Conservation (phyloP, 1,140 invertebrate species). For the Halyomorpha halys region DNA sequence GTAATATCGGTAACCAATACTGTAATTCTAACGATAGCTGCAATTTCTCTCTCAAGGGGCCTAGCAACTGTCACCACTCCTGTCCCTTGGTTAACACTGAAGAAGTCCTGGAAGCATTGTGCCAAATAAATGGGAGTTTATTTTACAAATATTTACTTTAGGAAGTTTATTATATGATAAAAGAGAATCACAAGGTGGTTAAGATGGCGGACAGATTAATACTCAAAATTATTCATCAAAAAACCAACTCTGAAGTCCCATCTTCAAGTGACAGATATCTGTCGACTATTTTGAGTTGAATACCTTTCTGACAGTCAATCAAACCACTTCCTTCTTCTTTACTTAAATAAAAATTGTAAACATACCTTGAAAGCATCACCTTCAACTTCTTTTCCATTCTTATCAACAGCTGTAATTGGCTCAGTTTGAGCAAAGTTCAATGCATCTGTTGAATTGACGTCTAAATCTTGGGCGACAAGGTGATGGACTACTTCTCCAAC, state of each 20-base stretch:
- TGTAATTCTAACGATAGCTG: constrained; percentile 62
- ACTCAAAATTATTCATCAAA: too few species aligned
- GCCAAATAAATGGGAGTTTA: too few species aligned
- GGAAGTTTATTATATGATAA: too few species aligned
- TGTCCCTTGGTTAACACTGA: constrained; percentile 52
- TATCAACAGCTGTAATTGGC: constrained; percentile 64
- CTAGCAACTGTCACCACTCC: constrained; percentile 62
- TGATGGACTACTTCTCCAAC: constrained; percentile 61
- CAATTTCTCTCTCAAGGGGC: constrained; percentile 53
- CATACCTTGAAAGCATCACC: constrained; percentile 38
- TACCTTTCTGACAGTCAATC: too few species aligned
- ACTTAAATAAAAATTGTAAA: too few species aligned
- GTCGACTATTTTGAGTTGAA: too few species aligned
- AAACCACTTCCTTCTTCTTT: too few species aligned
- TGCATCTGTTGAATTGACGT: constrained; percentile 55
- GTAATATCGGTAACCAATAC: constrained; percentile 70
- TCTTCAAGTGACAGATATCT: too few species aligned
- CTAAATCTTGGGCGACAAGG: constrained; percentile 68
- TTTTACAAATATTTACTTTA: too few species aligned
- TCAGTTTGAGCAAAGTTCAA: constrained; percentile 61
- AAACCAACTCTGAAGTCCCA: too few species aligned
- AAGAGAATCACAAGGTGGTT: too few species aligned
- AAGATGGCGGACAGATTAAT: too few species aligned
- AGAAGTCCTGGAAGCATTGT: constrained; percentile 52
- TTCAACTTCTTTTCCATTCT: constrained; percentile 64